Conservation (phyloP, 2,113 vertebrate species). For the Nestor notabilis region DNA sequence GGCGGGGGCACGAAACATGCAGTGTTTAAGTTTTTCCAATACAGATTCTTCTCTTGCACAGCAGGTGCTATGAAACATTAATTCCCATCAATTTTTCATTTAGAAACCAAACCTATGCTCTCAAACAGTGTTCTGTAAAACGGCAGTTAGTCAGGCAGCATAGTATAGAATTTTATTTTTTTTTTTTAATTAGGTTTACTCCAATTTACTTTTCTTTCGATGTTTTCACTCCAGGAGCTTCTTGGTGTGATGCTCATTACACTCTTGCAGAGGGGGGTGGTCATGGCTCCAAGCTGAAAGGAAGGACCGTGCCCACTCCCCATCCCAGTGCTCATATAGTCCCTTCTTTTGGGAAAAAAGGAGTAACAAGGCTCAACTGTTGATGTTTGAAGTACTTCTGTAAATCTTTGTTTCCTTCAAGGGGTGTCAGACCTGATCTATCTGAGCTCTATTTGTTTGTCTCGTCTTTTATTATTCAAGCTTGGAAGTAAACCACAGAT, state of each 20-base stretch:
- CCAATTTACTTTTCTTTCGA: accelerated
- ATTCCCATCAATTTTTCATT: accelerated
- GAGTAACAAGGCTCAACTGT: accelerated
- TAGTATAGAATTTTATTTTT: accelerated
- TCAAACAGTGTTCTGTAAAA: accelerated
- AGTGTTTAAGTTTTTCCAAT: accelerated
- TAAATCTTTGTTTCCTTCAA: too few species aligned
- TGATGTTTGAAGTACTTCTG: not conserved
- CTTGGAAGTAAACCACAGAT: accelerated
- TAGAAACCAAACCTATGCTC: accelerated
- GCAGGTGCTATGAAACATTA: accelerated
- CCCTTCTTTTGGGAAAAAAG: not conserved
- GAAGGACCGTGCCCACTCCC: accelerated
- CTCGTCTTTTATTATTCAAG: accelerated
- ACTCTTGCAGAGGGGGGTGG: not conserved
- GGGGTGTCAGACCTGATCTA: accelerated
- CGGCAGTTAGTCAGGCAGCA: accelerated
- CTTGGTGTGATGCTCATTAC: accelerated
- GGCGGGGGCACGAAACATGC: accelerated
- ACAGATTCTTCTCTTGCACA: accelerated
- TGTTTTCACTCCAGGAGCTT: accelerated
- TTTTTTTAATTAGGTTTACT: accelerated
- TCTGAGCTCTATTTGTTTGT: accelerated
- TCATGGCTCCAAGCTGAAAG: not conserved
- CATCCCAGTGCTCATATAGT: accelerated